Conservation (phyloP, 2,888 invertebrate genomes). For the Oscheius onirici region DNA sequence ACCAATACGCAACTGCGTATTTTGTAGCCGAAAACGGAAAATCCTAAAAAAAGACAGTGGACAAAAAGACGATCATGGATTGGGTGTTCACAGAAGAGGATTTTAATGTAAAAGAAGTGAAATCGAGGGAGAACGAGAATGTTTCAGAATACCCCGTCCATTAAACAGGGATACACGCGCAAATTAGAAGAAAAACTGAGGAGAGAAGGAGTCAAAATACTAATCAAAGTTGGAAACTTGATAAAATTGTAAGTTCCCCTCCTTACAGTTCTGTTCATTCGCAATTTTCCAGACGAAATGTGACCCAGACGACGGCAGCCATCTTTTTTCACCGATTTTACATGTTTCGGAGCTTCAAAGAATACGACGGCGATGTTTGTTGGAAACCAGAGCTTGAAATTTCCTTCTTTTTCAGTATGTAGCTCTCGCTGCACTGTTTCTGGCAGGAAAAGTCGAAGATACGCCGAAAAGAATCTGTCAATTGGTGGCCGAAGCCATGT, state of each 20-base stretch:
- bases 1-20: too few relatives aligned
- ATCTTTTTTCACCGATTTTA: conserved; percentile 99
- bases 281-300: conserved; percentile 76
- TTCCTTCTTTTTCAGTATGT: conserved; percentile 78
- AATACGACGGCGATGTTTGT: conserved; percentile 88
- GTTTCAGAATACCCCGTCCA: conserved; percentile 42
- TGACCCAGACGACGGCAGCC: conserved; percentile 94
- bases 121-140: too few relatives aligned
- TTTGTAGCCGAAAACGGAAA: too few relatives aligned
- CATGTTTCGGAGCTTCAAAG: conserved; percentile 96
- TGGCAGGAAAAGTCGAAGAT: conserved; percentile 99
- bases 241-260: conserved; percentile 75
- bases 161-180: conserved; percentile 80
- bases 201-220: conserved; percentile 94
- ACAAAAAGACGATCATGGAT: not conserved
- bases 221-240: conserved; percentile 85
- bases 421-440: conserved; percentile 92
- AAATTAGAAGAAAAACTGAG: conserved; percentile 90
- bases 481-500: not conserved
- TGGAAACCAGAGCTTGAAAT: too few relatives aligned
- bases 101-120: not conserved
- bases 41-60: too few relatives aligned
- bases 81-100: not conserved
- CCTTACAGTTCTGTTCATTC: not conserved
- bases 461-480: conserved; percentile 88